A percentile compares a stretch with the other conserved stretches of the same genome.
These are phyloP conservation scores for Neogobius melanostomus DNA, from an alignment of 2,113 vertebrate genomes.

Conservation along the genomic window DNA sequence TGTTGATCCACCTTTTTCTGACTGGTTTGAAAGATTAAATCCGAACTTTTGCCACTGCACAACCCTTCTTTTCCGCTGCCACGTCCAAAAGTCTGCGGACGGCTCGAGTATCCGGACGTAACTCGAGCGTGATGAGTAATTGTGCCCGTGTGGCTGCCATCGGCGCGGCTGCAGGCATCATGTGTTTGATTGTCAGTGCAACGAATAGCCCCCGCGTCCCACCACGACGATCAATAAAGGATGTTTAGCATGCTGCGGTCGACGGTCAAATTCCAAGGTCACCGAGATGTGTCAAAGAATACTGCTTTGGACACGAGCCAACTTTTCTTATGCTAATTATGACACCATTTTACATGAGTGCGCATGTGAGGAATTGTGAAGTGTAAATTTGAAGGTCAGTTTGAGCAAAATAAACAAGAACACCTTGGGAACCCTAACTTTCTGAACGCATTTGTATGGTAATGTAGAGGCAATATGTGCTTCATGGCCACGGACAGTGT, in stretches of 20 bases:
- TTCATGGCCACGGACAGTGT: background rate
- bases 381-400: slow-evolving; percentile 4
- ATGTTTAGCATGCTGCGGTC: background rate
- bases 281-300: background rate
- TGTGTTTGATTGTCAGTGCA: slow-evolving; percentile 10
- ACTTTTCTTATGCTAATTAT: background rate
- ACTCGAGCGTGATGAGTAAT: slow-evolving; percentile 1
- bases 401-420: slow-evolving; percentile 1
- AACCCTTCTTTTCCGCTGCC: background rate
- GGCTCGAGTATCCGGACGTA: background rate
- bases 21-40: too few relatives aligned
- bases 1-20: too few relatives aligned
- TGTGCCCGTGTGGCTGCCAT: background rate
- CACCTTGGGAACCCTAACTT: background rate
- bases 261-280: slow-evolving; percentile 3
- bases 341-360: background rate
- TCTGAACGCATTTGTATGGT: background rate
- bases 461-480: background rate
- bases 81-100: background rate
- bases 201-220: background rate
- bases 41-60: background rate
- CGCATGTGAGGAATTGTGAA: background rate
- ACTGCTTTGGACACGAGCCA: background rate
- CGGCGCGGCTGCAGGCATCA: background rate
- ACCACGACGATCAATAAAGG: background rate